These are phyloP conservation scores for Magallana angulata DNA, from an alignment of 1,140 invertebrate species.

Conservation along the genomic window DNA sequence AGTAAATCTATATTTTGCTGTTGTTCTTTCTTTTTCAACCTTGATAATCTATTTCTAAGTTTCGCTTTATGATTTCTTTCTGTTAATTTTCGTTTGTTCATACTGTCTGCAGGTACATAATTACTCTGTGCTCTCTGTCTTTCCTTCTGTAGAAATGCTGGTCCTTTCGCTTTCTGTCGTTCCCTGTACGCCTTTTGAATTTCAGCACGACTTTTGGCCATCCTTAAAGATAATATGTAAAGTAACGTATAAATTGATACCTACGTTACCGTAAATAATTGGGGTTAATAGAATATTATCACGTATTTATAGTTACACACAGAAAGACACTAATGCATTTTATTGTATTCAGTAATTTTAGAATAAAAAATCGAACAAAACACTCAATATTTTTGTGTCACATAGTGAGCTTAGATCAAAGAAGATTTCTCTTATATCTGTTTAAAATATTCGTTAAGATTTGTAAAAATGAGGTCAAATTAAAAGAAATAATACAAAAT, in stretches of 20 bases:
- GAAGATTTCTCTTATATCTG: neutral
- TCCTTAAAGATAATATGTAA: neutral
- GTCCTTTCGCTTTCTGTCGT: slow-evolving; percentile 12
- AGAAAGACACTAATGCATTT: neutral
- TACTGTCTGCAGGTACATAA: neutral
- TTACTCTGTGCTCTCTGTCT: neutral
- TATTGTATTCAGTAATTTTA: neutral
- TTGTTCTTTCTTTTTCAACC: neutral
- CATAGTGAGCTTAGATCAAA: neutral
- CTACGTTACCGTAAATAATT: slow-evolving; percentile 13
- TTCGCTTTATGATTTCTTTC: slow-evolving; percentile 25
- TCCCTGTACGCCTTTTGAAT: slow-evolving; percentile 21
- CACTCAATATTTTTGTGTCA: neutral
- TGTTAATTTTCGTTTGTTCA: neutral
- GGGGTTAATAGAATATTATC: neutral
- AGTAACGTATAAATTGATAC: slow-evolving; percentile 2
- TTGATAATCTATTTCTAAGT: neutral
- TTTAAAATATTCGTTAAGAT: too few relatives aligned
- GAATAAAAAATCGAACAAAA: neutral
- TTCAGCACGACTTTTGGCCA: slow-evolving; percentile 20
- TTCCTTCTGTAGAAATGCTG: slow-evolving; percentile 24
- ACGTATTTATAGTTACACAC: neutral
- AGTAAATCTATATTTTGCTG: too few relatives aligned
- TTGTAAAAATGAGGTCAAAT: too few relatives aligned
- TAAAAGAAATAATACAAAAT: too few relatives aligned